Evolutionary conservation across 53 echinoderm and acorn worm genomes (phyloP).

Genomic region (Glandiceps talaboti): DNA sequence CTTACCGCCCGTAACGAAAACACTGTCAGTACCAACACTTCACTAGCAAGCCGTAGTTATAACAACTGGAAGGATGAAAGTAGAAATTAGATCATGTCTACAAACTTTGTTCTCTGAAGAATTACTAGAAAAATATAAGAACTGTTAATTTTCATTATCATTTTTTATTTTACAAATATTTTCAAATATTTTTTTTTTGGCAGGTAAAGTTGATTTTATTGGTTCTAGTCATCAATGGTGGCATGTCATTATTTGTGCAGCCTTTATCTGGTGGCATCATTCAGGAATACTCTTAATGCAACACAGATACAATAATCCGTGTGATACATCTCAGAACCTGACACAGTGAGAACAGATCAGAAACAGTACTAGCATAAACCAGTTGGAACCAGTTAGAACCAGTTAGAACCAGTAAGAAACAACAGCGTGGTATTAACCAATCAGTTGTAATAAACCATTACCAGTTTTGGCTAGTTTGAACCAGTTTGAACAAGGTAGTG

Average conservation of each 20-base stretch:
- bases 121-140: too few relatives aligned
- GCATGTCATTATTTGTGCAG: slow-evolving; percentile 71
- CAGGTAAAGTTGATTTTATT: slow-evolving; percentile 78
- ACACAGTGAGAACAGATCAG: too few relatives aligned
- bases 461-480: neutral
- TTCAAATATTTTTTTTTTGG: neutral
- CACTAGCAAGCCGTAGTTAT: too few relatives aligned
- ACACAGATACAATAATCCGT: slow-evolving; percentile 28
- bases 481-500: neutral
- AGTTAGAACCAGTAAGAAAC: neutral
- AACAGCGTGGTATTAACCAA: neutral
- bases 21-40: too few relatives aligned
- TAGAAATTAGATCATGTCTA: too few relatives aligned
- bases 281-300: slow-evolving; percentile 58
- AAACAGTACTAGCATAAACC: neutral
- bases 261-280: slow-evolving; percentile 94
- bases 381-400: neutral
- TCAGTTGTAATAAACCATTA: neutral
- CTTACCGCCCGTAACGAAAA: too few relatives aligned
- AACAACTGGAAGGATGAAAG: too few relatives aligned
- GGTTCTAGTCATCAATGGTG: slow-evolving; percentile 96
- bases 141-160: too few relatives aligned
- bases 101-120: too few relatives aligned
- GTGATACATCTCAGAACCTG: too few relatives aligned
- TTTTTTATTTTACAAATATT: too few relatives aligned